Conservation (phyloP, 2,797 vertebrate genomes). For the Scolopax bukidnonensis region DNA sequence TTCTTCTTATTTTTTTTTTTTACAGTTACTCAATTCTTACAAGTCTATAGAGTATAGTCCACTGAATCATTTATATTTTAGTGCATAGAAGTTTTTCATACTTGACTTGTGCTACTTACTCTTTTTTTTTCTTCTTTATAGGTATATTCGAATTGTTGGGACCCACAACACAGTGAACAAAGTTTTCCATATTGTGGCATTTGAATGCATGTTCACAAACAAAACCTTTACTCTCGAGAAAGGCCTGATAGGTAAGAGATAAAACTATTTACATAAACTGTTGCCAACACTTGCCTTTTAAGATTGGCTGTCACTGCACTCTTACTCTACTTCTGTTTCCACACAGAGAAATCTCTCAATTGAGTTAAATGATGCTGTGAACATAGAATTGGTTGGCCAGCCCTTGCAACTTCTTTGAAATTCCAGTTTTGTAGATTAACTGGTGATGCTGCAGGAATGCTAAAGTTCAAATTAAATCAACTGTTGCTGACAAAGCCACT, state of each 20-base stretch:
- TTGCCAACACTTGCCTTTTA: neutral
- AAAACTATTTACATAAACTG: neutral
- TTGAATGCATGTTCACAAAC: slow-evolving; percentile 97
- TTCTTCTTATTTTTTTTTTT: neutral
- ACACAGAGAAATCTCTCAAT: neutral
- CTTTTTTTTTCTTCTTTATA: slow-evolving; percentile 39
- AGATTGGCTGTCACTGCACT: neutral
- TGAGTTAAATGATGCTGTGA: neutral
- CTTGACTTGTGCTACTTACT: neutral
- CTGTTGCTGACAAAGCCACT: neutral
- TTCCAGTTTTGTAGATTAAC: neutral
- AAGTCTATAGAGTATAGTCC: neutral
- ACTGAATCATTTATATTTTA: neutral
- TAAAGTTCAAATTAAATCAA: neutral
- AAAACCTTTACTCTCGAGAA: slow-evolving; percentile 89
- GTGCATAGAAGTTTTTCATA: neutral
- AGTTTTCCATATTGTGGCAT: slow-evolving; percentile 98
- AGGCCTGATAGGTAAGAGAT: slow-evolving; percentile 90
- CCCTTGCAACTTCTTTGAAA: neutral
- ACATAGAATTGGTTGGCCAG: neutral
- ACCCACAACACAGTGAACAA: slow-evolving; percentile 99
- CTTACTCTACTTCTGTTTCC: neutral
- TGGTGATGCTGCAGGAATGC: neutral
- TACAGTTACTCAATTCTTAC: neutral
- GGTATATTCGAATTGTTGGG: slow-evolving; percentile 95